A percentile compares a stretch with the other conserved stretches of the same genome.
Evolutionary conservation across 2,888 invertebrate species (phyloP).

Genomic region (Scaptomyza reducta): DNA sequence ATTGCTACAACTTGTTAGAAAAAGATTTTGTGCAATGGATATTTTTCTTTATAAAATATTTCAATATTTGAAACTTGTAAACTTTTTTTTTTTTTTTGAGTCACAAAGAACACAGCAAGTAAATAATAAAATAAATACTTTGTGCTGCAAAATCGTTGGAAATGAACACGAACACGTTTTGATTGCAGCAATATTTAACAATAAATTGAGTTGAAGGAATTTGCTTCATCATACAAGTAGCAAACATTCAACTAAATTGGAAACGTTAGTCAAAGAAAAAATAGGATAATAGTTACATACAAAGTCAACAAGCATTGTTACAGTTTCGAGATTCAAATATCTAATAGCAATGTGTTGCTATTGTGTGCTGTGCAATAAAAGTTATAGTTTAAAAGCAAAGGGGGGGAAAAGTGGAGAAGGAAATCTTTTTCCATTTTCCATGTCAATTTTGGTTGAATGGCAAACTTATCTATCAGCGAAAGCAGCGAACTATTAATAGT

Average conservation of each 20-base stretch:
- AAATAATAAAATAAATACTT: too few relatives aligned
- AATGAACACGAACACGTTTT: too few relatives aligned
- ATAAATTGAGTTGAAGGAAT: not conserved
- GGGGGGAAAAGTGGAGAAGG: not conserved
- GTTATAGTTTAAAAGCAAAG: slow-evolving; percentile 3
- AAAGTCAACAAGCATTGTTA: too few relatives aligned
- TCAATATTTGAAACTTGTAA: too few relatives aligned
- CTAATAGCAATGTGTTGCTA: not conserved
- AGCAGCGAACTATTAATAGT: too few relatives aligned
- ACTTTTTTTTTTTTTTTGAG: too few relatives aligned
- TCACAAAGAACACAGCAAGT: too few relatives aligned
- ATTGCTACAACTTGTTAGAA: slow-evolving; percentile 6
- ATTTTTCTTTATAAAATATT: not conserved
- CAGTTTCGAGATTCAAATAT: not conserved
- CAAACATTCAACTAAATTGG: too few relatives aligned
- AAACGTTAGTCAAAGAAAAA: too few relatives aligned
- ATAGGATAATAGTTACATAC: too few relatives aligned
- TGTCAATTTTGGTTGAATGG: not conserved
- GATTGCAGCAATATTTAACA: not conserved
- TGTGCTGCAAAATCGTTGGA: too few relatives aligned
- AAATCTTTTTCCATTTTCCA: not conserved
- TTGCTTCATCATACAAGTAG: too few relatives aligned
- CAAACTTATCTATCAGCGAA: slow-evolving; percentile 1
- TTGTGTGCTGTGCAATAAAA: not conserved
- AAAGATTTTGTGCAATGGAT: not conserved